Base-by-base conservation (phyloP, 2,888 invertebrate species). In the Caenorhabditis sp. region DNA sequence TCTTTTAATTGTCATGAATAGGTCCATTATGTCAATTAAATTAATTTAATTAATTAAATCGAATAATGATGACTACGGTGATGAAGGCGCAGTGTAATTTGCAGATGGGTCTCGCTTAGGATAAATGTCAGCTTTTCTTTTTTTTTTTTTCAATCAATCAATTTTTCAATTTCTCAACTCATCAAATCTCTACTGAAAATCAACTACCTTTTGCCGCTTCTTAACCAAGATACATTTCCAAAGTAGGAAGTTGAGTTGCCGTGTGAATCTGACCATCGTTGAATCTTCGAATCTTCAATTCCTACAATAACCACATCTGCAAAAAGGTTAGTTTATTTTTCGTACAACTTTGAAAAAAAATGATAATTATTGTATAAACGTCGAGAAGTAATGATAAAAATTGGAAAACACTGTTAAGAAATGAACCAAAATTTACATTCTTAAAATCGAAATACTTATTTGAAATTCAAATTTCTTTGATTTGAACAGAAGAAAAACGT, bases 161-260 rank as follows among this genome's bases (percentile, higher is more conserved):
- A n/a, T n/a, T n/a, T n/a, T n/a, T n/a, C n/a, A n/a, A n/a, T n/a
- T n/a, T n/a, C n/a, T n/a, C n/a, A n/a, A n/a, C n/a, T n/a, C n/a
- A n/a, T n/a, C n/a, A n/a, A n/a, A n/a, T n/a, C n/a, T n/a, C n/a
- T n/a, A n/a, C n/a, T 54, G 19, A 2, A n/a, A n/a, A 24, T 1
- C n/a, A 87, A 87, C 71, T 84, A 89, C 89, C 76, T 89, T 89
- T 65, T 89, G 89, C 58, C 89, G 81, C 69, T 82, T 85, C 58
- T 88, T 79, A 6, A 89, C 85, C 24, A 88, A 87, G 74, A 88
- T 87, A 68, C 89, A 89, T 77, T 89, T 89, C 89, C 89, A 89
- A 37, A 89, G 80, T 19, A 89, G 82, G 58, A 89, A 84, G 23
- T 80, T 65, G 12, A 89, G 82, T 75, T 89, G 89, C 59, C 84